phyloP scores from a whole-genome alignment of 2,888 invertebrate genomes.

The Masnerella sp. region DNA sequence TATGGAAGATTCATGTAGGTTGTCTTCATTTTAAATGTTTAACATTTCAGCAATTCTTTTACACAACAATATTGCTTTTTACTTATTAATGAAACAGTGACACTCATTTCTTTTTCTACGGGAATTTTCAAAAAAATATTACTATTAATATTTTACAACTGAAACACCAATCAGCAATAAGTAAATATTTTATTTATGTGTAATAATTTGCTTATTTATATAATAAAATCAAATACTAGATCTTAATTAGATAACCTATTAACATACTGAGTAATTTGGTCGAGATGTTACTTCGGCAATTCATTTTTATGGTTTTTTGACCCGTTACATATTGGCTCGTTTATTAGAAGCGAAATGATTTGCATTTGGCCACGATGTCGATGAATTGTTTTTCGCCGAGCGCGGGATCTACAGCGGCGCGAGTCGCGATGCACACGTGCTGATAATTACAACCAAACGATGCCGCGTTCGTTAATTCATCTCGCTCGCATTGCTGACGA shows the following conservation, averaged over 20 bases:
- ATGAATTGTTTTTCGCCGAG: conserved; percentile 30
- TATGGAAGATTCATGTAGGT: conserved; percentile 46
- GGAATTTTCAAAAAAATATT: no score
- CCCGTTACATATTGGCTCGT: conserved; percentile 11
- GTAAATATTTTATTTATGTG: no score
- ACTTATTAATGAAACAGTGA: no score
- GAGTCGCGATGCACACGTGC: conserved; percentile 39
- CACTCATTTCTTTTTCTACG: no score
- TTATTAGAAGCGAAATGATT: conserved; percentile 39
- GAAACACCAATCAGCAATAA: background rate
- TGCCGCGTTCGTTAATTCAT: conserved; percentile 42
- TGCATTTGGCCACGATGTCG: conserved; percentile 24
- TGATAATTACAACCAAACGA: conserved; percentile 40
- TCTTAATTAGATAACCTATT: no score
- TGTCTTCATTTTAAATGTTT: conserved; percentile 9
- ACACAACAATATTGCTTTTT: background rate
- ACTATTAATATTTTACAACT: no score
- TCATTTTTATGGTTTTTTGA: conserved; percentile 5
- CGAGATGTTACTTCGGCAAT: conserved; percentile 13
- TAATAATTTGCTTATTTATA: no score
- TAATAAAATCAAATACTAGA: no score
- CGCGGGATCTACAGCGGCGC: conserved; percentile 12
- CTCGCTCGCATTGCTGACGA: conserved; percentile 22
- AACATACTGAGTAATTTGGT: no score
- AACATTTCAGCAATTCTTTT: conserved; percentile 26